These are phyloP conservation scores for Chondrilla cf. caribensis DNA, from an alignment of 37 sponge, comb jelly and placozoan genomes.

Conservation along the genomic window DNA sequence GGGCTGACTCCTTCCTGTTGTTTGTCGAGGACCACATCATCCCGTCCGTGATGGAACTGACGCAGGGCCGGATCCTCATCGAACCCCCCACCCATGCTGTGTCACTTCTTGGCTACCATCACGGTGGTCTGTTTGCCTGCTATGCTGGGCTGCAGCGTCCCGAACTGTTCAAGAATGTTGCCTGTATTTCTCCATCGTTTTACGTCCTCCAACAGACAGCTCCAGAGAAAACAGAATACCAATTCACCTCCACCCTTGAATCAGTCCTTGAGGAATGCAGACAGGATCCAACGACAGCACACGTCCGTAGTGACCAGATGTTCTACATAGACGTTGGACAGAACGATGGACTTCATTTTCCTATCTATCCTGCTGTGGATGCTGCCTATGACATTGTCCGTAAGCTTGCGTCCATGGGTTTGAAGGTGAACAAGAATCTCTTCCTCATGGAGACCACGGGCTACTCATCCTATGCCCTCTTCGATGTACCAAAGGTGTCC, in stretches of 20 bases:
- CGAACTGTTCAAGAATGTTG: constrained; percentile 42
- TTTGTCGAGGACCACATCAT: constrained; percentile 42
- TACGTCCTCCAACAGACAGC: not conserved
- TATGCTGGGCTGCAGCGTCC: constrained; percentile 63
- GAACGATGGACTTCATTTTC: not conserved
- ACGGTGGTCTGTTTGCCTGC: constrained; percentile 56
- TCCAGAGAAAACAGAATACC: not conserved
- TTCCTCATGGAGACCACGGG: not conserved
- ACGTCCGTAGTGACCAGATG: not conserved
- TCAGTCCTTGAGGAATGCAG: not conserved
- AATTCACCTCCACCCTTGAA: not conserved
- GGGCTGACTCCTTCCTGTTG: constrained; percentile 38
- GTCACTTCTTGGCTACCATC: constrained; percentile 54
- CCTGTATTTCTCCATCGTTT: constrained; percentile 62
- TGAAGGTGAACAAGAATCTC: not conserved
- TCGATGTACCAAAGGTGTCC: not conserved
- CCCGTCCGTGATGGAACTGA: constrained; percentile 10
- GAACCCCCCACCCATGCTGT: constrained; percentile 41
- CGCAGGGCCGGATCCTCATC: constrained; percentile 24
- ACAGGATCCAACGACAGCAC: not conserved
- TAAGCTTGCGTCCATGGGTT: no score
- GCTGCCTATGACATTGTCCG: not conserved
- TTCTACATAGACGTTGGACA: constrained; percentile 4
- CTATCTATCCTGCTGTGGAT: not conserved
- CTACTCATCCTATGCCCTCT: not conserved